Evolutionary conservation across 2,888 invertebrate genomes (phyloP), one percentile per base, ranked within the genome.

Genomic region (Drosophila ustulata): DNA sequence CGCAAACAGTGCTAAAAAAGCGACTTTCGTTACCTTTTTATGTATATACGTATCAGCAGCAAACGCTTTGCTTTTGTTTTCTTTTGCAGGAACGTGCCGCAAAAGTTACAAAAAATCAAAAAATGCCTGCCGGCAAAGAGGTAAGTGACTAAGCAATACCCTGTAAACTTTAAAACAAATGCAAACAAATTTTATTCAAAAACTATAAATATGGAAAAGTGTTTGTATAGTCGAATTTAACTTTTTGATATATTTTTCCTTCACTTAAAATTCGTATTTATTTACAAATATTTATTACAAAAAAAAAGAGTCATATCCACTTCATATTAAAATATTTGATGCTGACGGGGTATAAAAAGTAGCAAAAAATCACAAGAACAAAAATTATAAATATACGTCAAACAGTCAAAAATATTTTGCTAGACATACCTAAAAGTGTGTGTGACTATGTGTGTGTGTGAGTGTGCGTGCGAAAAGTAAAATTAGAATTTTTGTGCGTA

Each of bases 401-500:
- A 55, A 37, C 65, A 76, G 57, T 75, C 66, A 61, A 66, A 79
- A 57, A 65, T 66, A 66, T 76, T 57, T 66, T 49, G 73, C 64
- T 39, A 72, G 66, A 78, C 75, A 65, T 18, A 51, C 26, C 50
- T 51, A 55, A 52, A 63, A 39, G 55, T 58, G 18, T 65, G 28
- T 52, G 39, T 52, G 46, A 51, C n/a, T 32, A 39, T 56, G 50
- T 57, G 55, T 63, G 45, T 72, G 52, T 58, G 18, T 57, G 55
- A 61, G 47, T 72, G 56, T 87, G 85, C 43, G 88, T 79, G 80
- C 82, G 71, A 85, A 80, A 83, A 86, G 83, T 88, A 83, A 83
- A 84, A 88, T 88, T 84, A 88, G 86, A 84, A 88, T 86, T 82
- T 82, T 69, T 86, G 85, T 82, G 82, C 88, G 82, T 82, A 85